Conservation (phyloP, 2,888 invertebrate species). For the Nomada flava region DNA sequence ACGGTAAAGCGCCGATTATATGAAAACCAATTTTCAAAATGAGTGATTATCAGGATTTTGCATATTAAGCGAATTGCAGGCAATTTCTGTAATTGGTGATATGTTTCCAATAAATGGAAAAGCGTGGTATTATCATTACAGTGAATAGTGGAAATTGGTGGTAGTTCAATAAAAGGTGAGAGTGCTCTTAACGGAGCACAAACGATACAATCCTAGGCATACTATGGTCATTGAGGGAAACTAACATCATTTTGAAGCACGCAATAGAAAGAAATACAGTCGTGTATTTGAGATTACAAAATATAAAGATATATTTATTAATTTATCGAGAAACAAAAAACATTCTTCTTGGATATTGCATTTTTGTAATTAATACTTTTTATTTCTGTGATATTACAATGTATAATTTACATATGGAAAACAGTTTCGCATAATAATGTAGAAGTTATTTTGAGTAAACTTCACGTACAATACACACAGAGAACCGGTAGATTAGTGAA, state of each 20-base stretch:
- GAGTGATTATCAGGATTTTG: background rate
- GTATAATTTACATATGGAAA: no score
- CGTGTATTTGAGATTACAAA: no score
- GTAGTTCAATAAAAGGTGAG: slow-evolving; percentile 1
- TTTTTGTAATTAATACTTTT: no score
- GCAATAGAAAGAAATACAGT: background rate
- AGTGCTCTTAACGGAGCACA: background rate
- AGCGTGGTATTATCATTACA: background rate
- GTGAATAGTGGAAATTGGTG: slow-evolving; percentile 6
- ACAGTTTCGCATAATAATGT: no score
- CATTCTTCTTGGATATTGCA: background rate
- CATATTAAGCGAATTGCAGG: background rate
- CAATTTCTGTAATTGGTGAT: background rate
- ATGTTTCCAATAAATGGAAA: slow-evolving; percentile 12
- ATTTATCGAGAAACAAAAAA: background rate
- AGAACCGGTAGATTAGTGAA: no score
- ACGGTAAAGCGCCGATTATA: background rate
- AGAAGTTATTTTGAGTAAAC: no score
- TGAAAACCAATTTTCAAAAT: slow-evolving; percentile 12
- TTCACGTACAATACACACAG: no score
- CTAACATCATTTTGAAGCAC: background rate
- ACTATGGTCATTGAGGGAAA: background rate
- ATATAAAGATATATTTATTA: background rate
- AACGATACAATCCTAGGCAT: background rate
- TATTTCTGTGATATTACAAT: no score